Conservation (phyloP, 2,113 vertebrate species). For the Pholis gunnellus region DNA sequence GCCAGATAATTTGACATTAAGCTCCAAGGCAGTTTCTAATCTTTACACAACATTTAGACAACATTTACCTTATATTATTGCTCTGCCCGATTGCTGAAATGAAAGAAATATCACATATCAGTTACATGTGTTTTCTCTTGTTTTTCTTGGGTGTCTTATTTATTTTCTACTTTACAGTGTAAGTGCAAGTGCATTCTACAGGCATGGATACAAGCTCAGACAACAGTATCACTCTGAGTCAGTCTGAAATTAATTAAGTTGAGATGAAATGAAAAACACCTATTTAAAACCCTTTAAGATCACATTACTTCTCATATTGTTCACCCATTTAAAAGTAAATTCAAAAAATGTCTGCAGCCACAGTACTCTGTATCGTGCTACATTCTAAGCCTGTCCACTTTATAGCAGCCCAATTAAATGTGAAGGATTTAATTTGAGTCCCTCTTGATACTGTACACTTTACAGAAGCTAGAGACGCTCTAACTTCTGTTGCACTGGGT, state of each 20-base stretch:
- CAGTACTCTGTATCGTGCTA: no score
- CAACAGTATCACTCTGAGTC: not conserved
- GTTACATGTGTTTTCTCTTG: constrained; percentile 20
- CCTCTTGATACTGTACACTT: not conserved
- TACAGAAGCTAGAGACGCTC: no score
- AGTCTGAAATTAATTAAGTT: not conserved
- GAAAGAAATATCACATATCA: constrained; percentile 47
- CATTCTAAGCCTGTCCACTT: not conserved
- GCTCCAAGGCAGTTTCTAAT: constrained; percentile 56
- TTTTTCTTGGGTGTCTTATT: not conserved
- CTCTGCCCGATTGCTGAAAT: constrained; percentile 54
- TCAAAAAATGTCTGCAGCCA: not conserved
- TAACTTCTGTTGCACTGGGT: not conserved
- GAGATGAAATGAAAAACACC: not conserved
- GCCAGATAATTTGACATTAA: constrained; percentile 71
- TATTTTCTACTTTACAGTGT: constrained; percentile 18
- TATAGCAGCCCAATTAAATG: not conserved
- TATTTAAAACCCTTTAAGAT: not conserved
- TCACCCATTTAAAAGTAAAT: not conserved
- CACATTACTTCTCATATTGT: not conserved
- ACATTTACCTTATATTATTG: constrained; percentile 71
- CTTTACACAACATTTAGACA: constrained; percentile 70
- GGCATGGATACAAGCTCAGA: not conserved
- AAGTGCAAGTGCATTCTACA: not conserved
- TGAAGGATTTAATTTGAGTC: not conserved